phyloP scores from a whole-genome alignment of 2,797 vertebrate species.

The Microhierax caerulescens region DNA sequence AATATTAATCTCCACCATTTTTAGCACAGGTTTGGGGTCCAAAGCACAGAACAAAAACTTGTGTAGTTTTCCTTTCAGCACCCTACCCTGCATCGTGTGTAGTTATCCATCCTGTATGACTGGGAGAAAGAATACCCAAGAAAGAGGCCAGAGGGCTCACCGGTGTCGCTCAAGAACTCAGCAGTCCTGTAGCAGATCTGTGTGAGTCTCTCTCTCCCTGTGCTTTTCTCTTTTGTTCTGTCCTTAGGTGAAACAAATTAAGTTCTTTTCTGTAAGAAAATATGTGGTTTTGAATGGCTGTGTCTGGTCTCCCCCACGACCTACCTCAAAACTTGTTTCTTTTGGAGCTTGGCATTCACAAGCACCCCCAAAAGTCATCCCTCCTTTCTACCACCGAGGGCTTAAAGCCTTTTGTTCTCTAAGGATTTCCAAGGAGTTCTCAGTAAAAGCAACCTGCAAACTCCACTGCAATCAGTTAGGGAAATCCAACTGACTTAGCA shows the following conservation, averaged over 20 bases:
- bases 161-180: not conserved
- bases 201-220: not conserved
- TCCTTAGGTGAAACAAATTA: not conserved
- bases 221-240: not conserved
- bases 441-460: not conserved
- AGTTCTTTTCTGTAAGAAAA: not conserved
- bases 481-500: not conserved
- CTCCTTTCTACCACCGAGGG: not conserved
- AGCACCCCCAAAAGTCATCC: not conserved
- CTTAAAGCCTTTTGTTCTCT: not conserved
- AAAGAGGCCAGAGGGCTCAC: not conserved
- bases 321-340: not conserved
- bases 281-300: not conserved
- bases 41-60: not conserved
- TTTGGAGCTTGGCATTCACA: not conserved
- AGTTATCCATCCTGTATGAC: not conserved
- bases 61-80: not conserved
- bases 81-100: not conserved
- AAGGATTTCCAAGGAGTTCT: not conserved
- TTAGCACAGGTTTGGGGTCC: not conserved
- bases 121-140: not conserved
- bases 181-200: not conserved
- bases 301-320: not conserved
- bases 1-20: not conserved
- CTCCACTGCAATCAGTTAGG: not conserved